phyloP scores from a whole-genome alignment of 2,888 invertebrate genomes.

The Crossocerus cetratus region DNA sequence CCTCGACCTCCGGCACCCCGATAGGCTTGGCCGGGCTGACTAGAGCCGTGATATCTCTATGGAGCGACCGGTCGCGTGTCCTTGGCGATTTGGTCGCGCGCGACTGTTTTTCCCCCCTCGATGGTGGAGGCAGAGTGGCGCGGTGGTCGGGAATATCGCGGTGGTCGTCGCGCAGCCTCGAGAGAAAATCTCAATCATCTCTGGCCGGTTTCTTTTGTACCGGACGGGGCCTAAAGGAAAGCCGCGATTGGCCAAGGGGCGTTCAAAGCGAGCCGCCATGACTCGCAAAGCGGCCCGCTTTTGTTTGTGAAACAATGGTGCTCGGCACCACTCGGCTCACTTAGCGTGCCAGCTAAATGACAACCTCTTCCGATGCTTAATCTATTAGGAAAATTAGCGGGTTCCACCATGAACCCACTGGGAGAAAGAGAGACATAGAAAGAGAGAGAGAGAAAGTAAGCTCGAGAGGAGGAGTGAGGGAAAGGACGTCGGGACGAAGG shows the following conservation, averaged over 20 bases:
- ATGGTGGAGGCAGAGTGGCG: no score
- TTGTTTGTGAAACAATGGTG: slow-evolving; percentile 77
- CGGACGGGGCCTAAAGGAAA: slow-evolving; percentile 66
- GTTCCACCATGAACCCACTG: slow-evolving; percentile 37
- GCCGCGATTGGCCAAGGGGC: slow-evolving; percentile 73
- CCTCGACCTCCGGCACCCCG: background rate
- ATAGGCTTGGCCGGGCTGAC: background rate
- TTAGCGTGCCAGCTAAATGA: slow-evolving; percentile 72
- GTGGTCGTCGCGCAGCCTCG: slow-evolving; percentile 43
- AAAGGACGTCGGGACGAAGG: background rate
- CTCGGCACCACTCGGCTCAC: slow-evolving; percentile 63
- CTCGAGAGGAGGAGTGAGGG: background rate
- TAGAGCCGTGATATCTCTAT: no score
- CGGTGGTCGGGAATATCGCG: slow-evolving; percentile 11
- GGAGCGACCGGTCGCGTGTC: slow-evolving; percentile 11
- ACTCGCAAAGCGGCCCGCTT: slow-evolving; percentile 74
- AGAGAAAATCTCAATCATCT: slow-evolving; percentile 73
- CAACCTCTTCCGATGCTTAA: slow-evolving; percentile 69
- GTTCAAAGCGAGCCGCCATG: slow-evolving; percentile 76
- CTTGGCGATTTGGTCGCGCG: no score
- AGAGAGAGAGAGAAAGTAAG: slow-evolving; percentile 26
- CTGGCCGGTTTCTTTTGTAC: slow-evolving; percentile 70
- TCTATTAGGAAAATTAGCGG: slow-evolving; percentile 74
- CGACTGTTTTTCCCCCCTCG: background rate
- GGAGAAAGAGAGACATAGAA: slow-evolving; percentile 18